Evolutionary conservation across 2,888 invertebrate species (phyloP), one percentile per base, ranked within the genome.

Genomic region (Sicus ferrugineus): DNA sequence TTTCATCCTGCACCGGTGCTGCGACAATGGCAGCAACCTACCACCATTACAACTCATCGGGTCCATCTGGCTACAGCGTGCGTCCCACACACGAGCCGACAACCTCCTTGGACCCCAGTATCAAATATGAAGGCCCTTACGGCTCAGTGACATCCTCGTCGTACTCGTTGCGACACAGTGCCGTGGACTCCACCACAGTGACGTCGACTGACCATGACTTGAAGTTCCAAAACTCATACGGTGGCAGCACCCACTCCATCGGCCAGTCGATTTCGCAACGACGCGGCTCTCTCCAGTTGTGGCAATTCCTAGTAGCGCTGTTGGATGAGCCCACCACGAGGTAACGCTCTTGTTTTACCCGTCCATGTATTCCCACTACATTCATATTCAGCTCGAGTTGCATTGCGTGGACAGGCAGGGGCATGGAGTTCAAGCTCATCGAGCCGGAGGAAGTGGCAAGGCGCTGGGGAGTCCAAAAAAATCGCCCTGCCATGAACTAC

Each of bases 401-500:
- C 82, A 96, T 97, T 72, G 93, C 95, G 2, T 97, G 97, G 97
- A 97, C 97, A 0, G 97, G 97, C 0, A 87, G 96, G 14, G 97
- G 97, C 1, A 91, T 97, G 87, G 97, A 97, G 85, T 97, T 97
- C 84, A 97, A 97, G 83, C 89, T 97, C 46, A 94, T 96, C 71
- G 97, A 97, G 84, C 97, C 97, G 0, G 97, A 97, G 87, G 97
- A 97, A 89, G 97, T 97, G 73, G 97, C 97, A 2, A 88, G 97
- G 19, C 89, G 96, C 28, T 97, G 97, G 97, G 97, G 97, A 0
- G 91, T 96, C 5, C 97, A 97, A 86, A 97, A 97, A 86, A 97
- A 97, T 87, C 88, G 97, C 0, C 97, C 97, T 0, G 97, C 97
- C 0, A 97, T 97, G 97, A 97, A 97, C 86, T 97, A 97, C 82